Evolutionary conservation across 2,113 vertebrate genomes (phyloP).

Genomic region (Agelaius tricolor): DNA sequence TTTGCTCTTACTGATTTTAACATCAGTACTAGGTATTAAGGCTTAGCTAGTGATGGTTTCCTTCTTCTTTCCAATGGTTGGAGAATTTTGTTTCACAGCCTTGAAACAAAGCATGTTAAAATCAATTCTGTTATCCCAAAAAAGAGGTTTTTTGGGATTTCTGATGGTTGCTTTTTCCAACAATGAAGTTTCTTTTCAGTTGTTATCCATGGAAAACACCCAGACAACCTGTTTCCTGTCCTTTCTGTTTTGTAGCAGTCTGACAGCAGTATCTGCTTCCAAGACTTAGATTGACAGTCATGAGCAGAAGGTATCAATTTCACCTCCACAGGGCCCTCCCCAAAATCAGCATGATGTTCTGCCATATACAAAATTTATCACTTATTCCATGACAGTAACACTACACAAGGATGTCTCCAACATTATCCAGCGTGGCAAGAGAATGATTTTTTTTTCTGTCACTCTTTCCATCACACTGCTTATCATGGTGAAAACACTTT

Average conservation of each 20-base stretch:
- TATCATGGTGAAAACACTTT: background rate
- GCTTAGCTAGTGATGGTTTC: background rate
- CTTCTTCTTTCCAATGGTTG: background rate
- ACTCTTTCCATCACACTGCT: background rate
- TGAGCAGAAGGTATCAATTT: conserved; percentile 12
- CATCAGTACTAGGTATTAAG: background rate
- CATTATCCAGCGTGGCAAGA: background rate
- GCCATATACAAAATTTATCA: conserved; percentile 26
- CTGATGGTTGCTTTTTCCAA: background rate
- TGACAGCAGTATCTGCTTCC: background rate
- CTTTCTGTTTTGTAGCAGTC: background rate
- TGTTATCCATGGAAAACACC: background rate
- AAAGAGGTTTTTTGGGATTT: background rate
- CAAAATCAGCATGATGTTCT: conserved; percentile 23
- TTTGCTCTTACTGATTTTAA: background rate
- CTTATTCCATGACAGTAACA: background rate
- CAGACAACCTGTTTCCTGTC: background rate
- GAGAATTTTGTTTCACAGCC: background rate
- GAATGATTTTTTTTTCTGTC: background rate
- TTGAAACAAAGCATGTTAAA: background rate
- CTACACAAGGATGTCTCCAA: background rate
- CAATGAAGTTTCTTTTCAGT: background rate
- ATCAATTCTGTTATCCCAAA: background rate
- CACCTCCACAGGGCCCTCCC: conserved; percentile 19
- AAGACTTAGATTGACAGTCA: conserved; percentile 1